Evolutionary conservation across 2,888 invertebrate genomes (phyloP), one percentile per base, ranked within the genome.

Genomic region (Lypha dubia): DNA sequence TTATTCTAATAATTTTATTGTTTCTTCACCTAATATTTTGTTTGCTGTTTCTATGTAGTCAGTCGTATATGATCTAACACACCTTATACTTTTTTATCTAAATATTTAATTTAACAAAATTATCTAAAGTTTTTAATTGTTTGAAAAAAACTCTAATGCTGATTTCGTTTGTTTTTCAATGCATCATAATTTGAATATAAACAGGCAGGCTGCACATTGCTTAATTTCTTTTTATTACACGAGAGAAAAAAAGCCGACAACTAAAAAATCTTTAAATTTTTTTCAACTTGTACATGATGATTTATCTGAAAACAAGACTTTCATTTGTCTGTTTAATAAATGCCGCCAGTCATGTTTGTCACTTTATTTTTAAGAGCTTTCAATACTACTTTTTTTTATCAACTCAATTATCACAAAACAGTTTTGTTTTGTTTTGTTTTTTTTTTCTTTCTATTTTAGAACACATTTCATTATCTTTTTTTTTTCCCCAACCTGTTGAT

Each of bases 401-500:
- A 38, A n/a, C 20, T 8, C 3, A 58, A n/a, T n/a, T 17, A 58
- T 17, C 46, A 7, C n/a, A 17, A 17, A 5, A 28, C 28, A 28
- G 53, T 32, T 32, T 58, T 1, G 1, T 1, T 9, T 51, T 51
- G 22, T 5, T 51, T 51, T 28, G n/a, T n/a, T n/a, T 58, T 1
- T 3, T 1, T 9, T 51, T 51, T 51, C 13, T 51, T 51, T 28
- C 5, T 11, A 35, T 35, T 35, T 32, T 32, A 3, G 22, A 28
- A 56, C 15, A 8, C 11, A 13, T 13, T 20, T 58, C 32, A 41
- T 15, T 28, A 5, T 28, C 15, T 49, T 68, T 60, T 58, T 4
- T 49, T 49, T 68, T 60, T 58, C 1, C 38, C 32, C 35, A 3
- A 74, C 38, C 62, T 53, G 51, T 41, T 62, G 15, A 20, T 62